Evolutionary conservation across 2,113 vertebrate species (phyloP).

Genomic region (Arvicanthis niloticus): DNA sequence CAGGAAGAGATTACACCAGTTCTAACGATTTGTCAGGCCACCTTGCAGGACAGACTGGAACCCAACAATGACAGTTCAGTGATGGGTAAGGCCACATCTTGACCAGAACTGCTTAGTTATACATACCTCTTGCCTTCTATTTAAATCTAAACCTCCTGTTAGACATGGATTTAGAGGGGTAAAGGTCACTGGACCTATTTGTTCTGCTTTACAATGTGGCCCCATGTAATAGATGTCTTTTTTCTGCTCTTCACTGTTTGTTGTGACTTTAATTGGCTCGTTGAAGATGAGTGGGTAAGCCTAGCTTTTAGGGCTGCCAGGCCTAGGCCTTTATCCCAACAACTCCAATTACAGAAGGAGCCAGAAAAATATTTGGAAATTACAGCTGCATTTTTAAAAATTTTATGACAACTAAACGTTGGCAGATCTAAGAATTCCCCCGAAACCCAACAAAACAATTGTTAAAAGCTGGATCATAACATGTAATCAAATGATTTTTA

Average conservation of each 20-base stretch:
- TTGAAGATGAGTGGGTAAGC: not conserved
- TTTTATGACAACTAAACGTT: not conserved
- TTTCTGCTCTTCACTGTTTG: not conserved
- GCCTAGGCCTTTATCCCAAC: not conserved
- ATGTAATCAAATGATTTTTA: constrained; percentile 20
- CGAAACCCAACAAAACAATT: not conserved
- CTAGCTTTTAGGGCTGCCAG: not conserved
- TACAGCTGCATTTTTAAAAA: not conserved
- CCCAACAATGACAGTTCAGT: not conserved
- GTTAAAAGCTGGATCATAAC: not conserved
- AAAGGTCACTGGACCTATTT: not conserved
- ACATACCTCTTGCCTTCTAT: not conserved
- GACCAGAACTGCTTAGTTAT: not conserved
- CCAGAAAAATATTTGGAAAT: constrained; percentile 16
- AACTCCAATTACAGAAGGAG: not conserved
- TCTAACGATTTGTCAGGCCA: not conserved
- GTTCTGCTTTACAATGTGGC: not conserved
- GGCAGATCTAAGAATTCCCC: not conserved
- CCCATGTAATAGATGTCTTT: too few species aligned
- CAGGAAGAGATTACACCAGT: not conserved
- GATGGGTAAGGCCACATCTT: not conserved
- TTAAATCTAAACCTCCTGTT: not conserved
- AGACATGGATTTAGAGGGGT: not conserved
- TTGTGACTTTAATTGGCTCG: not conserved
- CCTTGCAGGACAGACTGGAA: not conserved